Evolutionary conservation across 2,797 vertebrate species (phyloP).

Genomic region (Mus minutoides): DNA sequence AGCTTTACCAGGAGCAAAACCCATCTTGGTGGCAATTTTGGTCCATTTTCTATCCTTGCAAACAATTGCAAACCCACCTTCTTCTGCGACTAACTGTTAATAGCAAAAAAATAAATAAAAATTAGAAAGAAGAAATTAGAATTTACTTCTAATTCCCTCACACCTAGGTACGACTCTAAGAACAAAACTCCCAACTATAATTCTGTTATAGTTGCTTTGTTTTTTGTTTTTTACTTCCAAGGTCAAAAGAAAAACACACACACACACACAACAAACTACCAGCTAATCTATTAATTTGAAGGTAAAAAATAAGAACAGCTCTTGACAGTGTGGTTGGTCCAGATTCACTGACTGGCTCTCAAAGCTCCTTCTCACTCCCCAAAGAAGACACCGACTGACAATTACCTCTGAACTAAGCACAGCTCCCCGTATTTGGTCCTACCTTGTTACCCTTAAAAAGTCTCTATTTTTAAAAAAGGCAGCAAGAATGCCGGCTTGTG

Average conservation of each 20-base stretch:
- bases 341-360: background rate
- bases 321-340: background rate
- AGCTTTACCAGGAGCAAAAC: slow-evolving; percentile 97
- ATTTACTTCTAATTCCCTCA: background rate
- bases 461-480: background rate
- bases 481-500: background rate
- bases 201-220: background rate
- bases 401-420: slow-evolving; percentile 1
- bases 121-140: slow-evolving; percentile 24
- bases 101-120: slow-evolving; percentile 23
- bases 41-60: slow-evolving; percentile 98
- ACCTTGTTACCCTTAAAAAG: background rate
- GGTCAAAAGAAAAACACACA: background rate
- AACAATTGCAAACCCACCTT: slow-evolving; percentile 96
- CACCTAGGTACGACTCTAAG: background rate
- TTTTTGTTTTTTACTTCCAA: background rate
- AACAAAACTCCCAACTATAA: background rate
- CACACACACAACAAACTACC: background rate
- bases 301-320: slow-evolving; percentile 22
- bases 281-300: background rate
- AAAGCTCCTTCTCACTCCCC: background rate
- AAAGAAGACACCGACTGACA: background rate
- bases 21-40: slow-evolving; percentile 97
- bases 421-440: background rate
- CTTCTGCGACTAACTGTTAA: slow-evolving; percentile 95